phyloP scores from a whole-genome alignment of 2,113 vertebrate genomes.

The Tonatia bakeri region DNA sequence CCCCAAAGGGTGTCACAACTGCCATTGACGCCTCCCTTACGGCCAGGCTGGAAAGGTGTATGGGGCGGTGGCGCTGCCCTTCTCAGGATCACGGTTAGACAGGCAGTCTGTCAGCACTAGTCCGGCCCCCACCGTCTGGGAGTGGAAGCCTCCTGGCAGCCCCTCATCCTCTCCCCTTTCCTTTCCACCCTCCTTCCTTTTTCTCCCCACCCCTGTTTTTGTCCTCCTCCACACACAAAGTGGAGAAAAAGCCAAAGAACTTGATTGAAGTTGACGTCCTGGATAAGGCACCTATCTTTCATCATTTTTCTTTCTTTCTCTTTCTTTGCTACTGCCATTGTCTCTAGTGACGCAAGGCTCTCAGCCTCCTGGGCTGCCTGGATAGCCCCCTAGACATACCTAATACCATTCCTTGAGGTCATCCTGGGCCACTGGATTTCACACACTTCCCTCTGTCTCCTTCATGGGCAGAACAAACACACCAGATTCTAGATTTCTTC shows the following conservation, averaged over 20 bases:
- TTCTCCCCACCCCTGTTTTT: background rate
- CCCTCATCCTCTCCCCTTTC: background rate
- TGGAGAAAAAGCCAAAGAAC: background rate
- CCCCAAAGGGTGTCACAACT: constrained; percentile 20
- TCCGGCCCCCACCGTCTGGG: background rate
- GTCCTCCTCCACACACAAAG: background rate
- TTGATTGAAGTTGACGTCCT: background rate
- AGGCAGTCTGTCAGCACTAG: too few species aligned
- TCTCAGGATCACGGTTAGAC: background rate
- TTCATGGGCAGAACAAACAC: background rate
- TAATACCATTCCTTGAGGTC: background rate
- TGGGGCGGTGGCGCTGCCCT: rapidly evolving
- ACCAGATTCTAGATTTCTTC: background rate
- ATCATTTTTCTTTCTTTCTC: background rate
- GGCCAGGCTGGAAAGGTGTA: background rate
- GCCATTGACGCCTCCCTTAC: background rate
- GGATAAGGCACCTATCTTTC: background rate
- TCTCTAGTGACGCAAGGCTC: background rate
- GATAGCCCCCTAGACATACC: too few species aligned
- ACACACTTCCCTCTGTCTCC: background rate
- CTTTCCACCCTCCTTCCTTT: background rate
- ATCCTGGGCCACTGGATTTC: background rate
- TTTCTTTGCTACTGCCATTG: background rate
- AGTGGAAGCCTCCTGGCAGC: background rate
- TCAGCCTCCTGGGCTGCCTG: background rate